Base-by-base conservation (phyloP, 2,113 vertebrate genomes). In the Larimichthys polyactis region DNA sequence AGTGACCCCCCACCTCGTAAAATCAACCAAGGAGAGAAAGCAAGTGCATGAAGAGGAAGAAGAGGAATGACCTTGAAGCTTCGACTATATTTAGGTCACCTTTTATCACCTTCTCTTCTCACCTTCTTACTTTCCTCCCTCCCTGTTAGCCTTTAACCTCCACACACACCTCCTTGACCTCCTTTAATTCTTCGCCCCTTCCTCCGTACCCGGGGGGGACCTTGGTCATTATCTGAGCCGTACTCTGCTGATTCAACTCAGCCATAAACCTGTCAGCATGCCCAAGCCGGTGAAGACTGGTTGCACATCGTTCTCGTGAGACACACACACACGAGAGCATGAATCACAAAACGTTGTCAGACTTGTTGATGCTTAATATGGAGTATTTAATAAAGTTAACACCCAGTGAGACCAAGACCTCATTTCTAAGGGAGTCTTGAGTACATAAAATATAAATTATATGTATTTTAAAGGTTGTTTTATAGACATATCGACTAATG, bases 31-130 rank as follows among this genome's bases (percentile, higher is more conserved):
- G 77, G 58, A 46, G 59, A 51, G 76, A 81, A 72, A 73, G 67
- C 3, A 29, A 65, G 64, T 3, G 2, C 32, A 52, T 65, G 59
- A 57, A 24, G 67, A 79, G 52, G 44, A 46, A 46, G 44, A 15
- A 14, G 44, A 46, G 44, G 14, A 40, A 67, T 36, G 68, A 89
- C 90, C 85, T 88, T 89, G 85, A 79, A 82, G 73, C 57, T 79
- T 59, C 29, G 36, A 17, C 68, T 58, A 81, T 78, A 73, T 84
- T 84, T 62, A 76, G 36, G 68, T 79, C 60, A 62, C n/a, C 51
- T 77, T 83, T 87, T 59, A 77, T 15, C 44, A 55, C 43, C 51
- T 55, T 20, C 43, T 59, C 71, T 51, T 71, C 12, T 12, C 51
- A 64, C n/a, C 51, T 40, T 22, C 63, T 67, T 27, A 22, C 40